phyloP scores from a whole-genome alignment of 2,113 vertebrate genomes.

The Aldabrachelys gigantea region DNA sequence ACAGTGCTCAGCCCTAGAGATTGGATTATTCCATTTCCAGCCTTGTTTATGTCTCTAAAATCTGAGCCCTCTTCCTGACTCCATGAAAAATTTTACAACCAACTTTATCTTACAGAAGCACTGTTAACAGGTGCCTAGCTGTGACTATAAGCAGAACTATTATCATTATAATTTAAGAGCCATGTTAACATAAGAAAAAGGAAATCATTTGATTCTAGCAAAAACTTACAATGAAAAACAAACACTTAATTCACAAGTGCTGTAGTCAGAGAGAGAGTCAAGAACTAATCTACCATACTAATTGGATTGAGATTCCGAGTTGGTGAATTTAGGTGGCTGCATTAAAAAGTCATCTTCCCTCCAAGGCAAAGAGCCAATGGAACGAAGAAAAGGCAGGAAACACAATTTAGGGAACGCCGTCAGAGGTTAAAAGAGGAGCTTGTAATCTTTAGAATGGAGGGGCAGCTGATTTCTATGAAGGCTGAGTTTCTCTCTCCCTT shows the following conservation, averaged over 20 bases:
- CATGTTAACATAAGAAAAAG: not conserved
- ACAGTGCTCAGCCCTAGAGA: not conserved
- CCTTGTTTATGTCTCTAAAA: not conserved
- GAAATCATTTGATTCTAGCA: slow-evolving; percentile 50
- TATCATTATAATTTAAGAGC: slow-evolving; percentile 41
- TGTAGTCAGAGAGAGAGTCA: slow-evolving; percentile 61
- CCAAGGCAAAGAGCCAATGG: slow-evolving; percentile 58
- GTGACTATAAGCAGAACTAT: slow-evolving; percentile 5
- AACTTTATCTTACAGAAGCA: slow-evolving; percentile 25
- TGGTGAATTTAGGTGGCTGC: slow-evolving; percentile 80
- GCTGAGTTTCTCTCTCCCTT: not conserved
- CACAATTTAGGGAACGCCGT: slow-evolving; percentile 26
- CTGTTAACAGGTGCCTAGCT: not conserved
- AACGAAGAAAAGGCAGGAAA: slow-evolving; percentile 71
- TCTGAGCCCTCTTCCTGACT: slow-evolving; percentile 22
- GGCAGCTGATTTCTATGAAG: slow-evolving; percentile 40
- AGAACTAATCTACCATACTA: slow-evolving; percentile 83
- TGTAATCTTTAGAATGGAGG: slow-evolving; percentile 54
- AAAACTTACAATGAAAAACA: slow-evolving; percentile 54
- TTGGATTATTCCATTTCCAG: not conserved
- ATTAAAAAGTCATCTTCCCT: slow-evolving; percentile 72
- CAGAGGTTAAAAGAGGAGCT: slow-evolving; percentile 45
- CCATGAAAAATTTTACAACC: not conserved
- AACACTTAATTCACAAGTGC: slow-evolving; percentile 63
- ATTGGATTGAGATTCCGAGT: slow-evolving; percentile 76